These are phyloP conservation scores for Todus mexicanus DNA, from an alignment of 2,797 vertebrate species.

Conservation along the genomic window DNA sequence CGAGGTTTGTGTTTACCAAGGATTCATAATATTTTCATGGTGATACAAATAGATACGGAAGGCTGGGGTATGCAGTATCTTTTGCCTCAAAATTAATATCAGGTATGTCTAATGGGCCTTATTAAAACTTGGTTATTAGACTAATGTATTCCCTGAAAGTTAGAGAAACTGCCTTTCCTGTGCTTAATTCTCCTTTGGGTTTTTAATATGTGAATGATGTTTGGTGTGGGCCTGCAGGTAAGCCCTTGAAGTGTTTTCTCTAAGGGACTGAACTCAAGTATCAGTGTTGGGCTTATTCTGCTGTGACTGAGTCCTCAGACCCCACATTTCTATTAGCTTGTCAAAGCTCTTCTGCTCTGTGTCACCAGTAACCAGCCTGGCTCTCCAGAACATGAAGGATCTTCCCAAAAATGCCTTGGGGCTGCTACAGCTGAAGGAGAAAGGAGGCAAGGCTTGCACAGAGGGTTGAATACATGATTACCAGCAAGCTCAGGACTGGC, in stretches of 20 bases:
- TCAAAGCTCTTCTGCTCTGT: neutral
- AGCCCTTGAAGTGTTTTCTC: neutral
- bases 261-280: neutral
- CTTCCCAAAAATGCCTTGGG: neutral
- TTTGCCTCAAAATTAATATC: neutral
- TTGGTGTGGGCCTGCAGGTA: neutral
- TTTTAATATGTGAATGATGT: neutral
- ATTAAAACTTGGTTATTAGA: neutral
- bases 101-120: neutral
- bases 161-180: neutral
- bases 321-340: accelerated
- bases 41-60: neutral
- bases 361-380: too few relatives aligned
- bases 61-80: neutral
- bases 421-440: neutral
- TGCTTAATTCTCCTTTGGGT: neutral
- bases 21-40: neutral
- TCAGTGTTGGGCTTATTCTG: neutral
- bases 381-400: neutral
- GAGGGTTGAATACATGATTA: neutral
- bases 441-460: neutral
- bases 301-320: neutral
- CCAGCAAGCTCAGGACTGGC: neutral
- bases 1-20: neutral
- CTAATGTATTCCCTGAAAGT: neutral